Percentiles rank a stretch among this genome's conserved stretches.
Conservation (phyloP, 2,797 vertebrate genomes). For the Labeo calbasu region DNA sequence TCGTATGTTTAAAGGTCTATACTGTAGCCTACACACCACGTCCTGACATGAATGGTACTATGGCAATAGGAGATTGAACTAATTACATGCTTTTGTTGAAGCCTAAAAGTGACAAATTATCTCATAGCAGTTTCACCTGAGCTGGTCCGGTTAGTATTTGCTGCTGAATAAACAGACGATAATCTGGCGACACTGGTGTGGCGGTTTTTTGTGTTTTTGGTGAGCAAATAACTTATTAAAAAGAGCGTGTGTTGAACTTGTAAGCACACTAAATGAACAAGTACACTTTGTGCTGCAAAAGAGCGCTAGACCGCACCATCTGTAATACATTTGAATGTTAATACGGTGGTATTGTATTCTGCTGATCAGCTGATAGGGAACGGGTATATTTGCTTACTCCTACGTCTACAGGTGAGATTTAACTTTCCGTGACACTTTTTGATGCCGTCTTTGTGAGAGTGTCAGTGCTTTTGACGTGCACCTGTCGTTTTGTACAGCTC, state of each 20-base stretch:
- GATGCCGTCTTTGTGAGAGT: conserved; percentile 22
- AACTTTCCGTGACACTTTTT: conserved; percentile 32
- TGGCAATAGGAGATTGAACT: conserved; percentile 71
- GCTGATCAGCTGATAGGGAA: conserved; percentile 30
- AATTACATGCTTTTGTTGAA: conserved; percentile 79
- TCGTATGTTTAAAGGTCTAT: conserved; percentile 63
- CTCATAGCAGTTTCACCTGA: conserved; percentile 74
- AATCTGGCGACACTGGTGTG: conserved; percentile 55
- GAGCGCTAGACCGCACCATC: conserved; percentile 13
- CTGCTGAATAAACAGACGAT: conserved; percentile 76
- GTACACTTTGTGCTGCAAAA: conserved; percentile 33
- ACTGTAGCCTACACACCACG: conserved; percentile 63
- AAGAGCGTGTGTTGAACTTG: conserved; percentile 66
- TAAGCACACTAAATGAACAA: conserved; percentile 55
- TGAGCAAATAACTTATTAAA: conserved; percentile 66
- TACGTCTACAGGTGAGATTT: conserved; percentile 31
- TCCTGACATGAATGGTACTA: conserved; percentile 55
- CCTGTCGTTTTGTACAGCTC: conserved; percentile 34
- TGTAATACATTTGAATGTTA: conserved; percentile 27
- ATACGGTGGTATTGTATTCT: conserved; percentile 26
- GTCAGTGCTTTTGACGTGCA: conserved; percentile 31
- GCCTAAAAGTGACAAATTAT: conserved; percentile 78
- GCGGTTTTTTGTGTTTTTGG: conserved; percentile 37
- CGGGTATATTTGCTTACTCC: conserved; percentile 28
- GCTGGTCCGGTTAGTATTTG: conserved; percentile 64